These are phyloP conservation scores for Cantharis flavilabris DNA, from an alignment of 2,888 invertebrate species.

Conservation along the genomic window DNA sequence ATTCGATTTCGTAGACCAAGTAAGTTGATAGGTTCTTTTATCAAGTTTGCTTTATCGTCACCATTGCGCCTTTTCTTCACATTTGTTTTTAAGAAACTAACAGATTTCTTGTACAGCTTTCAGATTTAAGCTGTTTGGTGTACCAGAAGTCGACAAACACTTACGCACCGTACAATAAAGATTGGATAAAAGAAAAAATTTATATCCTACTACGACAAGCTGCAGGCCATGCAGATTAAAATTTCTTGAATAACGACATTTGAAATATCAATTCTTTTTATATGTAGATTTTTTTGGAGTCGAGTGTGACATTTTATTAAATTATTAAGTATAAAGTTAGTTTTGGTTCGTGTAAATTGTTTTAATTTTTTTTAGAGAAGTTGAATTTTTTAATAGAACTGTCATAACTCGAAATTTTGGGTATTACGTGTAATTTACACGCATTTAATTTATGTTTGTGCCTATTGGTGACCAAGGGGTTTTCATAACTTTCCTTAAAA, in stretches of 20 bases:
- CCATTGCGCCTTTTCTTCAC: neutral
- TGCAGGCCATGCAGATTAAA: slow-evolving; percentile 63
- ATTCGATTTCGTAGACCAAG: slow-evolving; percentile 97
- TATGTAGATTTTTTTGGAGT: neutral
- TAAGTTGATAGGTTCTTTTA: slow-evolving; percentile 41
- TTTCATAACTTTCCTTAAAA: neutral
- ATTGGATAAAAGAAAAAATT: slow-evolving; percentile 99
- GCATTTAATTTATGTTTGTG: neutral
- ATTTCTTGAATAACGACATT: neutral
- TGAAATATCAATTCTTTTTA: neutral
- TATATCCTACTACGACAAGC: slow-evolving; percentile 93
- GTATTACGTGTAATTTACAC: neutral
- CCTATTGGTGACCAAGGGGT: neutral
- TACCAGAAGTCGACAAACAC: slow-evolving; percentile 95
- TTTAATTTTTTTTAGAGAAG: too few species aligned
- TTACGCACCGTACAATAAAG: slow-evolving; percentile 98
- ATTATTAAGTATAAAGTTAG: neutral
- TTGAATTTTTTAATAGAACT: neutral
- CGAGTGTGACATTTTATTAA: neutral
- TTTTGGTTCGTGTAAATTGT: neutral
- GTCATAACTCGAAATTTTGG: neutral
- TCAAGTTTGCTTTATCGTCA: neutral
- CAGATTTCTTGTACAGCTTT: slow-evolving; percentile 59
- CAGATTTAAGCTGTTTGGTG: slow-evolving; percentile 94
- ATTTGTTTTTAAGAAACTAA: neutral